These are phyloP conservation scores for Speoplatyrhinus poulsoni DNA, from an alignment of 2,113 vertebrate species.

Conservation along the genomic window DNA sequence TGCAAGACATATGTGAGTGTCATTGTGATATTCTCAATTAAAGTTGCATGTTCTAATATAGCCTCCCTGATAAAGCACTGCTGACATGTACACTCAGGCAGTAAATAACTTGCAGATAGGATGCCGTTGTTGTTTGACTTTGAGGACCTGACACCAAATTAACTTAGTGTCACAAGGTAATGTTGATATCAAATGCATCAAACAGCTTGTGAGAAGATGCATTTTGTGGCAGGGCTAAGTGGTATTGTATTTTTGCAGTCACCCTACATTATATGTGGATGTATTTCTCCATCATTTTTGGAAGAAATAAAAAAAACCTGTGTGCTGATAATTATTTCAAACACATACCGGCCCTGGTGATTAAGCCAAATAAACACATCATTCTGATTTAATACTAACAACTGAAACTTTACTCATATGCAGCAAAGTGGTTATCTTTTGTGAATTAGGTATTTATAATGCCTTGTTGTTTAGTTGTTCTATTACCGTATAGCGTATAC, in stretches of 20 bases:
- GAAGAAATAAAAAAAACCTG: background rate
- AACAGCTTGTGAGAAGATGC: background rate
- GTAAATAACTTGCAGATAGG: slow-evolving; percentile 53
- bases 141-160: slow-evolving; percentile 25
- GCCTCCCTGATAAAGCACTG: slow-evolving; percentile 39
- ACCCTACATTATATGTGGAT: background rate
- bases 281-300: background rate
- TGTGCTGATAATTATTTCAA: slow-evolving; percentile 4
- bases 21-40: slow-evolving; percentile 51
- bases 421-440: slow-evolving; percentile 23
- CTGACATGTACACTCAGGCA: slow-evolving; percentile 56
- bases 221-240: background rate
- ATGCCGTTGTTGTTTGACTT: slow-evolving; percentile 31
- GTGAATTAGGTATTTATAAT: slow-evolving; percentile 57
- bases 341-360: background rate
- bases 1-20: slow-evolving; percentile 12
- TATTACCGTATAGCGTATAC: slow-evolving; percentile 57
- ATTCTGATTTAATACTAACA: slow-evolving; percentile 52
- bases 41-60: slow-evolving; percentile 60
- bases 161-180: slow-evolving; percentile 17
- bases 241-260: too few species aligned
- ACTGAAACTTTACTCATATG: slow-evolving; percentile 14
- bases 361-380: slow-evolving; percentile 42
- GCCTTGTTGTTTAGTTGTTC: slow-evolving; percentile 63
- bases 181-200: background rate